Evolutionary conservation across 2,888 invertebrate species (phyloP), one percentile per base, ranked within the genome.

Genomic region (Julus scandinavius): DNA sequence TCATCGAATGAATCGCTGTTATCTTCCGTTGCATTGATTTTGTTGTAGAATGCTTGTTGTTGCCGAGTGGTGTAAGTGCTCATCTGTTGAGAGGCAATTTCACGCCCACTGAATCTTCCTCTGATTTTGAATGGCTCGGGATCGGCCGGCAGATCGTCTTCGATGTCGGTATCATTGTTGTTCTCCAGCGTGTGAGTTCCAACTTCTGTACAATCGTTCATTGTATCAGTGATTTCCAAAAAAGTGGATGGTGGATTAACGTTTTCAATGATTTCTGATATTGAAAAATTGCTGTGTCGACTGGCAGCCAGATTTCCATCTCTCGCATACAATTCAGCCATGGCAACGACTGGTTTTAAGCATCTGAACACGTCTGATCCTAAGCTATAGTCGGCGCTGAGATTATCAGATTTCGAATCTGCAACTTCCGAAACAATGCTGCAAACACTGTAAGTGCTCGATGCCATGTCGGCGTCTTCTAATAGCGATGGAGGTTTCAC

Each of bases 401-500:
- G 45, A 13, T 29, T 85, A 86, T 88, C 88, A 4, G 90, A 90
- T 89, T 87, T 90, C 41, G 90, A 89, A 87, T 90, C 96, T 0
- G 94, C 95, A 4, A 95, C 94, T 92, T 97, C 97, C 0, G 96
- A 96, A 45, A 95, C 95, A 89, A 97, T 95, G 91, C 97, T 97
- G 0, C 96, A 95, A 0, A 97, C 96, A 88, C 97, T 97, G 17
- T 96, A 93, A 95, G 97, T 96, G 90, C 97, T 97, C 89, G 95
- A 95, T 90, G 96, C 96, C 94, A 96, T 94, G 86, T 97, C 97
- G 1, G 94, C 91, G 90, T 91, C 91, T 89, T 96, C 96, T 95
- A 97, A 95, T 90, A 95, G 94, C 0, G 96, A 96, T 0, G 97
- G 97, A 3, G 97, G 97, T 91, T 96, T 96, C 3, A 97, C 94